These are phyloP conservation scores for Drosophila kohkoa DNA, from an alignment of 1,140 invertebrate genomes.

Conservation along the genomic window DNA sequence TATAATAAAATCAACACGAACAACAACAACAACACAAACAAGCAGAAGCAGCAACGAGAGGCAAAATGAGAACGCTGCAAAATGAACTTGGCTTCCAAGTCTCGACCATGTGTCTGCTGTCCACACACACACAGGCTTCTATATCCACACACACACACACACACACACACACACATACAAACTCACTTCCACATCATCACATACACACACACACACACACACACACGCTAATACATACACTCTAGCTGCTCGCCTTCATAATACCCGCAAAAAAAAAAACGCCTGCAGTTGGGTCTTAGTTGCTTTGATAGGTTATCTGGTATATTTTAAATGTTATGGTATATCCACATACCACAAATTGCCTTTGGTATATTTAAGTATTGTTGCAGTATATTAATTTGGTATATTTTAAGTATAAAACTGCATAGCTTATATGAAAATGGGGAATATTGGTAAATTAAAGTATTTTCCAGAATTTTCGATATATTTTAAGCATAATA, in stretches of 20 bases:
- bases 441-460: no score
- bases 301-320: no score
- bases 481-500: no score
- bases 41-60: neutral
- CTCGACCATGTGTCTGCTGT: slow-evolving; percentile 46
- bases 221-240: neutral
- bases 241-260: neutral
- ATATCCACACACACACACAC: slow-evolving; percentile 1
- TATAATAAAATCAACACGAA: slow-evolving; percentile 71
- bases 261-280: no score
- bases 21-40: slow-evolving; percentile 28
- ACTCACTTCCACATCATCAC: neutral
- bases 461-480: no score
- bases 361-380: no score
- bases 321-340: no score
- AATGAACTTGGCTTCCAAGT: slow-evolving; percentile 53
- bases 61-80: slow-evolving; percentile 18
- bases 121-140: slow-evolving; percentile 3
- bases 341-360: no score
- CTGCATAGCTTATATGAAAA: no score
- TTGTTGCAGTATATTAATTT: no score
- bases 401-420: no score
- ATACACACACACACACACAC: slow-evolving; percentile 1
- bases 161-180: slow-evolving; percentile 2
- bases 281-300: no score